Evolutionary conservation across 2,797 vertebrate species (phyloP), one percentile per base, ranked within the genome.

Genomic region (Lophotriccus pileatus): DNA sequence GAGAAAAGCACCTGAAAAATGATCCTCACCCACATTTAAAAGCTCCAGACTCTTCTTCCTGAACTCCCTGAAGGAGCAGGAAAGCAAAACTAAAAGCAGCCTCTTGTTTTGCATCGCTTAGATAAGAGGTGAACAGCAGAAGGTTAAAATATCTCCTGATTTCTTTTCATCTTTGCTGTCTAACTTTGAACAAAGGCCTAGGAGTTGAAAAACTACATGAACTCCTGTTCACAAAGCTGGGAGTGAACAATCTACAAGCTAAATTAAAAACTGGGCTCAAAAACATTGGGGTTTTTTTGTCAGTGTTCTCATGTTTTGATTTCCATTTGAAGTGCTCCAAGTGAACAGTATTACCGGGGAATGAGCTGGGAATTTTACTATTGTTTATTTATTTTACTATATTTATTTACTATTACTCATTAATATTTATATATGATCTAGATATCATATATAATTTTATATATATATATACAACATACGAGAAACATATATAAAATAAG

Each of bases 381-480:
- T 10, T 22, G 1, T 12, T 60, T 14, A 60, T 18, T 60, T 60
- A 19, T 7, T 20, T 28, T 60, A 28, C 34, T 55, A 9, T 55
- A 19, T 52, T 18, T 18, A 19, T 30, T 55, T 55, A 52, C 28
- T 19, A 53, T 53, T 53, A 52, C 28, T 53, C 7, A 53, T 21
- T 20, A 32, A 32, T 55, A 53, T 14, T 20, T 53, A 53, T 53
- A 21, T 21, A 32, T 32, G 19, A 20, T 18, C 18, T 24, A 24
- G 44, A 44, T 44, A 44, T 44, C 3, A 44, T 44, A 44, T 11
- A 44, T 44, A 44, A 44, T 19, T 44, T 13, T 47, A 47, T 47
- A 24, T 47, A 47, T 47, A 11, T 39, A 39, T 39, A 12, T 39
- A 2, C 12, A 0, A 6, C 11, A 4, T 1, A 15, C 36, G 27